A percentile compares a stretch with the other conserved stretches of the same genome.
phyloP scores from a whole-genome alignment of 2,113 vertebrate genomes.

The Nesogale talazaci region DNA sequence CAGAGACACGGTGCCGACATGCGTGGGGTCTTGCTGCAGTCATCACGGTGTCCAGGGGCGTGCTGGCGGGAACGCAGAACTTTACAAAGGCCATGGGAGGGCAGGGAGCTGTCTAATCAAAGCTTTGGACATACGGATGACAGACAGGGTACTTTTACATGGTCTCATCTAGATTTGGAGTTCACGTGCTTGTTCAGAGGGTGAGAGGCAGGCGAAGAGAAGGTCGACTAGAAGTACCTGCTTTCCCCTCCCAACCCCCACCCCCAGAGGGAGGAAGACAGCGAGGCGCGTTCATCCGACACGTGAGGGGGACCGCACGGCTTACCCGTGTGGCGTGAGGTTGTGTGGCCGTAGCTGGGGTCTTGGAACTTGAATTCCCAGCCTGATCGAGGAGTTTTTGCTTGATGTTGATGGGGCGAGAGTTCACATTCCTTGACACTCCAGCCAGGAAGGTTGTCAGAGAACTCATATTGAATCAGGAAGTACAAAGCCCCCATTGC shows the following conservation, averaged over 20 bases:
- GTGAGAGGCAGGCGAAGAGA: background rate
- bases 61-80: no score
- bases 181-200: background rate
- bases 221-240: constrained; percentile 39
- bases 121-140: no score
- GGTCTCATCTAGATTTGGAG: background rate
- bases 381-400: background rate
- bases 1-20: no score
- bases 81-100: no score
- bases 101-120: no score
- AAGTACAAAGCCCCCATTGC: background rate
- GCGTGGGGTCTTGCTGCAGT: no score
- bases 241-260: background rate
- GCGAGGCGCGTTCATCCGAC: background rate
- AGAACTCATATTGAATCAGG: background rate
- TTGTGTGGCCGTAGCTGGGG: background rate
- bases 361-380: background rate
- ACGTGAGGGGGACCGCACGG: background rate
- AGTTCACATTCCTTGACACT: constrained; percentile 6
- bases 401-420: background rate
- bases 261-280: no score
- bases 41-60: no score
- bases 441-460: background rate
- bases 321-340: background rate
- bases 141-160: background rate